These are phyloP conservation scores for Diplazon laetatorius DNA, from an alignment of 2,888 invertebrate species.

Conservation along the genomic window DNA sequence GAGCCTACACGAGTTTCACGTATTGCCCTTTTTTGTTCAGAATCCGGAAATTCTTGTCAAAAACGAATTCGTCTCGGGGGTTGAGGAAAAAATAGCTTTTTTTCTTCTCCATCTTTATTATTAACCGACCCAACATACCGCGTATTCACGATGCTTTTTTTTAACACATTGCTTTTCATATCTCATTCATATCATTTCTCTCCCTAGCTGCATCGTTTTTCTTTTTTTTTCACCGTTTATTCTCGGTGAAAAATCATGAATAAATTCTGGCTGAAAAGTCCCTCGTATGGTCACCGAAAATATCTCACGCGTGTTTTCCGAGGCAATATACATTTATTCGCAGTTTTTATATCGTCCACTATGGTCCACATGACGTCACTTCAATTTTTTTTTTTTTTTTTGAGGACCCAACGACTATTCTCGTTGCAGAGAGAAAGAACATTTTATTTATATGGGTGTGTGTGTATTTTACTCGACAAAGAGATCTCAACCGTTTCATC, in stretches of 20 bases:
- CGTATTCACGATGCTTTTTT: constrained; percentile 27
- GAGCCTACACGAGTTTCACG: constrained; percentile 53
- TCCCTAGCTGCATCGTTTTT: constrained; percentile 18
- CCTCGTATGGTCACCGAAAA: constrained; percentile 13
- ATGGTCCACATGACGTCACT: not conserved
- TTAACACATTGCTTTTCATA: constrained; percentile 2
- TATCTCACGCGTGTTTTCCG: not conserved
- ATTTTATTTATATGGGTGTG: too few species aligned
- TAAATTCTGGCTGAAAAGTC: constrained; percentile 22
- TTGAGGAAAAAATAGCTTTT: constrained; percentile 51
- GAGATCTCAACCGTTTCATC: not conserved
- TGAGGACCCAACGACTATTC: not conserved
- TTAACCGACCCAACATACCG: constrained; percentile 4
- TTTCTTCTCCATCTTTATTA: constrained; percentile 6
- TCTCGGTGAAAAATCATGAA: constrained; percentile 25
- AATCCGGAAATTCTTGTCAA: constrained; percentile 69
- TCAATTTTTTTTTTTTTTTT: not conserved
- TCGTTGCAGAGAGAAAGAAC: constrained; percentile 7
- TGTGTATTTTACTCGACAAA: constrained; percentile 33
- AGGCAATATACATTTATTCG: not conserved
- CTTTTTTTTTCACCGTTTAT: not conserved
- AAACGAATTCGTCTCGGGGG: constrained; percentile 57
- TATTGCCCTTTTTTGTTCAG: constrained; percentile 31
- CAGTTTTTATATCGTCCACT: too few species aligned
- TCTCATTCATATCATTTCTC: constrained; percentile 17